A percentile compares a stretch with the other conserved stretches of the same genome.
Evolutionary conservation across 1,140 invertebrate genomes (phyloP).

Genomic region (Glossosoma conforme): DNA sequence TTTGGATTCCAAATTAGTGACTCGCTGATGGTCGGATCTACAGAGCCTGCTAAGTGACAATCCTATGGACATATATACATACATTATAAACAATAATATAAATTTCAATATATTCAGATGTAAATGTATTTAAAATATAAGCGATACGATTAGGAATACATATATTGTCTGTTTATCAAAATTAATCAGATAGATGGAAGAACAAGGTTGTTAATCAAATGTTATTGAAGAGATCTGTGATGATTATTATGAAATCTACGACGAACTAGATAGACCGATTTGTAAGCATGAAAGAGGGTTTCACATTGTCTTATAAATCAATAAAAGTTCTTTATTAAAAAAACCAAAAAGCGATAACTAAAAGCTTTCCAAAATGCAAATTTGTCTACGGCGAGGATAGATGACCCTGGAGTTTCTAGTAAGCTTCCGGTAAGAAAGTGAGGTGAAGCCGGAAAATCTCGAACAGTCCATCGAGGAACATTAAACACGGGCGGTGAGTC

Average conservation of each 20-base stretch:
- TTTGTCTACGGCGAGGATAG: neutral
- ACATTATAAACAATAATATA: too few species aligned
- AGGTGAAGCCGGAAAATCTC: neutral
- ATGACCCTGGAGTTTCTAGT: neutral
- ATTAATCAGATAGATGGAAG: too few species aligned
- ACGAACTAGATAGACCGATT: too few species aligned
- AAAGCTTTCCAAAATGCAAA: neutral
- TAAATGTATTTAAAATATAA: neutral
- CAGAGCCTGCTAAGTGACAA: slow-evolving; percentile 22
- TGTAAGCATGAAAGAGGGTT: too few species aligned
- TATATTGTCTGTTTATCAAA: too few species aligned
- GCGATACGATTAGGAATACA: neutral
- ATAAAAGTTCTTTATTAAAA: too few species aligned
- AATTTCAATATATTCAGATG: too few species aligned
- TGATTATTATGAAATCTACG: too few species aligned
- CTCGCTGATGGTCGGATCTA: slow-evolving; percentile 10
- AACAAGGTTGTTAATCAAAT: too few species aligned
- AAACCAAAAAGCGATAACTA: slow-evolving; percentile 1
- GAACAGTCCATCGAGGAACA: neutral
- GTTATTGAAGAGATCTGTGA: too few species aligned
- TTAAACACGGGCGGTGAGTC: neutral
- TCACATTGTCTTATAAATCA: too few species aligned
- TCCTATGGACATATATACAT: slow-evolving; percentile 25
- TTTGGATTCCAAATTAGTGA: slow-evolving; percentile 8
- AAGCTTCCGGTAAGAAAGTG: neutral